Conservation (phyloP, 2,888 invertebrate genomes). For the Campoplex nolae region DNA sequence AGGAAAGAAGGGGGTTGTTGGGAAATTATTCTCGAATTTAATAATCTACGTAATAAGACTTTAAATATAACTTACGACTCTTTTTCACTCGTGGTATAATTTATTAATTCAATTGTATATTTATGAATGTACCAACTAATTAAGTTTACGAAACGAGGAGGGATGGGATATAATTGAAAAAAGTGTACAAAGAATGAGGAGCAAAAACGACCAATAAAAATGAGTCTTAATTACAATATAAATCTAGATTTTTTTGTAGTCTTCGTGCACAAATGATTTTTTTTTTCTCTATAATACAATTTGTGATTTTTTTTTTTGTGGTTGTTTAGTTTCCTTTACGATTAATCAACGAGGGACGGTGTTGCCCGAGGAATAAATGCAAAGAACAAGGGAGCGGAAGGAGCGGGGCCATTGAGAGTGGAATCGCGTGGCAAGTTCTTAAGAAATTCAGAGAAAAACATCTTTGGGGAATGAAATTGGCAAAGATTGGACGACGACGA, state of each 20-base stretch:
- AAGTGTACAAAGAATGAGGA: conserved; percentile 29
- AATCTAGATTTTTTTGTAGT: conserved; percentile 1
- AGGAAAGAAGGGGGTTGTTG: conserved; percentile 5
- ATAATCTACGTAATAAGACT: conserved; percentile 71
- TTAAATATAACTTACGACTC: conserved; percentile 12
- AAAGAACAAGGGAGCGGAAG: too few species aligned
- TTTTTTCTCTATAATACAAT: conserved; percentile 49
- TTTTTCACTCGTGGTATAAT: conserved; percentile 72
- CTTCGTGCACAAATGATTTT: conserved; percentile 13
- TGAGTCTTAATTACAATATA: background rate
- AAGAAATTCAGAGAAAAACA: conserved; percentile 22
- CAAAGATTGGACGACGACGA: conserved; percentile 6
- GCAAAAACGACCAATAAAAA: conserved; percentile 51
- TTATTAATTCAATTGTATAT: conserved; percentile 67
- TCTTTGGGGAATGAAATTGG: background rate
- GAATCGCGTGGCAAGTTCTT: conserved; percentile 21
- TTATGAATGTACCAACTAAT: conserved; percentile 76
- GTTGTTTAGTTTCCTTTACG: conserved; percentile 50
- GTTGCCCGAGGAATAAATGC: conserved; percentile 31
- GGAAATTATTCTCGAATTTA: conserved; percentile 67
- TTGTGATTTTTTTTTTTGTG: conserved; percentile 25
- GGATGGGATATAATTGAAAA: background rate
- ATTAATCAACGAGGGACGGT: conserved; percentile 70
- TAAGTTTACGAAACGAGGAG: conserved; percentile 68
- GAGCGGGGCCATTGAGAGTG: background rate